phyloP scores from a whole-genome alignment of 2,888 invertebrate species.

The Phaonia tiefii region DNA sequence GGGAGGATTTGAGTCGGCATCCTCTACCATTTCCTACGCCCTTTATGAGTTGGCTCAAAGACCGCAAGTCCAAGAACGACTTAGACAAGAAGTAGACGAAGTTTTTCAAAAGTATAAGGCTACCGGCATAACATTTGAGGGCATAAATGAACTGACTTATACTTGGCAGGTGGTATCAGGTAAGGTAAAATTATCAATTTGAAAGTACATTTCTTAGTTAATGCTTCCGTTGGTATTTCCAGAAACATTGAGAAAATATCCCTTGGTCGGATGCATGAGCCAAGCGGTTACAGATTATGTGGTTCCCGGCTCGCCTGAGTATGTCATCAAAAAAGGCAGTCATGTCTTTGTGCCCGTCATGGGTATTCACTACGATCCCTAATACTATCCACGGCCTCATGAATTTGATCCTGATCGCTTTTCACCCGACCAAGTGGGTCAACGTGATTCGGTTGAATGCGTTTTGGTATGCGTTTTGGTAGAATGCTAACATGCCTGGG shows the following conservation, averaged over 20 bases:
- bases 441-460: conserved; percentile 79
- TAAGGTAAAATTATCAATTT: conserved; percentile 68
- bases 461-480: conserved; percentile 76
- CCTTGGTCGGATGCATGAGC: conserved; percentile 81
- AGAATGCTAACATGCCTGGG: conserved; percentile 74
- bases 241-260: conserved; percentile 82
- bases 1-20: conserved; percentile 82
- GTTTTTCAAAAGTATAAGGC: conserved; percentile 76
- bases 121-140: conserved; percentile 78
- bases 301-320: conserved; percentile 81
- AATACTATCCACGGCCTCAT: conserved; percentile 80
- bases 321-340: conserved; percentile 80
- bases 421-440: conserved; percentile 80
- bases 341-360: conserved; percentile 73
- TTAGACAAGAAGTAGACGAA: conserved; percentile 78
- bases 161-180: conserved; percentile 80
- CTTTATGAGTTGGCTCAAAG: conserved; percentile 81
- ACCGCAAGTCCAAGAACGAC: conserved; percentile 79
- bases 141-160: conserved; percentile 80
- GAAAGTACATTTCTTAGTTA: background rate
- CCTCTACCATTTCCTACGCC: conserved; percentile 80
- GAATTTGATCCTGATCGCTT: conserved; percentile 75
- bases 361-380: conserved; percentile 83
- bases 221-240: conserved; percentile 4
- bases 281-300: conserved; percentile 81